Evolutionary conservation across 2,797 vertebrate species (phyloP), one percentile per base, ranked within the genome.

Genomic region (Tragopan temminckii): DNA sequence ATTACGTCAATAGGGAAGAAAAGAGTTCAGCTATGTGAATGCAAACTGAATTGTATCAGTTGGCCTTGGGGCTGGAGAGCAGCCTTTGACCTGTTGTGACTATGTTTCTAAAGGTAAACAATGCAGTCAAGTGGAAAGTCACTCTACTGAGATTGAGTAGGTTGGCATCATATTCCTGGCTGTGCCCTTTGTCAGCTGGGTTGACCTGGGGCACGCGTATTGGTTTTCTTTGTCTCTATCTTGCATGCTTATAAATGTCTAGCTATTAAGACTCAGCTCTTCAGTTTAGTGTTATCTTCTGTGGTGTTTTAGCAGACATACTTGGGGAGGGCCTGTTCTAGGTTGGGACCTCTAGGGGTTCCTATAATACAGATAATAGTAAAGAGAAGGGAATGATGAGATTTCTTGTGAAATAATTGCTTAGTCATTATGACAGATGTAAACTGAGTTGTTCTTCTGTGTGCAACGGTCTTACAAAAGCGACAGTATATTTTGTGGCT

Each of bases 321-420:
- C 27, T 3, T 20, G 42, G 29, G 29, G 29, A 90, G 18, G n/a
- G 33, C 50, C 63, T 83, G 11, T 89, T 95, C 80, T 79, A 84
- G 50, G 57, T 0, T 92, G 77, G 80, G 77, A 67, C 93, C 94
- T 94, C 85, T 96, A 91, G 90, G 93, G 93, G 89, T 89, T 95
- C 92, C 89, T 70, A 79, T 89, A 92, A 62, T 93, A 88, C 79
- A 93, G 83, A 84, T 67, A 88, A 72, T 23, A 53, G n/a, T 25
- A 52, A 88, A 67, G 42, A 72, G 53, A 83, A 72, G 23, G 24
- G 20, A 78, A 42, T 62, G 69, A 36, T 12, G 3, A 0, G 35
- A 71, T 80, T 78, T 69, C 72, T 62, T 55, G 13, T 36, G 38
- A 85, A 71, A 52, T 66, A 42, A 36, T 71, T 18, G 11, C 53